Conservation (phyloP, 1,140 invertebrate genomes). For the Platorchestia sp. region DNA sequence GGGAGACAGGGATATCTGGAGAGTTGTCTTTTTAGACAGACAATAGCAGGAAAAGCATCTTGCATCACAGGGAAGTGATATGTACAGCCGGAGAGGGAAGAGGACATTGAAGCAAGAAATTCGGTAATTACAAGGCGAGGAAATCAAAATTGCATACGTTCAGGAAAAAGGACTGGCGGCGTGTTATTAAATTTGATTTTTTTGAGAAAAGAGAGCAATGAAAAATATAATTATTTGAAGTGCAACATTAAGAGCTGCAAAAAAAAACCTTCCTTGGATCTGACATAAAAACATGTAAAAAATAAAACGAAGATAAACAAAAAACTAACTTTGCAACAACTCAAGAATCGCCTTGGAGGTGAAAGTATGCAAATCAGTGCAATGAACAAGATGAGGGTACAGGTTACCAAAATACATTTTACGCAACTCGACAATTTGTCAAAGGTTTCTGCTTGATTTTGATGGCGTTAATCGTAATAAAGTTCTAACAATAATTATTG, state of each 20-base stretch:
- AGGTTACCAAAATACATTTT: neutral
- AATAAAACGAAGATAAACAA: neutral
- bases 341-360: neutral
- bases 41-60: neutral
- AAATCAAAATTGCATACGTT: neutral
- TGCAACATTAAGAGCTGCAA: neutral
- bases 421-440: neutral
- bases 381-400: neutral
- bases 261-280: neutral
- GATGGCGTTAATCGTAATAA: too few species aligned
- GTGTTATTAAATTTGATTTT: neutral
- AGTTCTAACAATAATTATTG: neutral
- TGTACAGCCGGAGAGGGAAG: too few species aligned
- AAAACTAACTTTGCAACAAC: too few species aligned
- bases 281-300: neutral
- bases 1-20: neutral
- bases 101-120: too few species aligned
- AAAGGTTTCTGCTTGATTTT: too few species aligned
- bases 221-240: neutral
- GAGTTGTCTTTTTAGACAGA: neutral
- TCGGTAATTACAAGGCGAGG: neutral
- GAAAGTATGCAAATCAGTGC: neutral
- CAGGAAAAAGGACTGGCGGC: neutral
- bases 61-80: neutral
- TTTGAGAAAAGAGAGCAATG: neutral